Evolutionary conservation across 2,888 invertebrate genomes (phyloP).

Genomic region (Alcis repandata): DNA sequence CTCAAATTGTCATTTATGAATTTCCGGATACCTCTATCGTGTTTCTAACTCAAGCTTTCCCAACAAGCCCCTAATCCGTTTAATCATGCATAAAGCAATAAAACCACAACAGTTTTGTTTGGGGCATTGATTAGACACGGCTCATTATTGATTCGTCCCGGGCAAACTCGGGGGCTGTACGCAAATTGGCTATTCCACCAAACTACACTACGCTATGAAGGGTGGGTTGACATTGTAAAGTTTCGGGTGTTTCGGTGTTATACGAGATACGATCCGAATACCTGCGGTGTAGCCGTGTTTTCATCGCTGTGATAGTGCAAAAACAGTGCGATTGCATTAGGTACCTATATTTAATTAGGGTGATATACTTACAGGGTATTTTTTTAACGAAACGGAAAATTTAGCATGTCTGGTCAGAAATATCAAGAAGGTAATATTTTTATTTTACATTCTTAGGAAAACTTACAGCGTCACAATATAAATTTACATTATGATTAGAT

Average conservation of each 20-base stretch:
- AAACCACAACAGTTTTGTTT: conserved; percentile 49
- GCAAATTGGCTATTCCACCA: conserved; percentile 52
- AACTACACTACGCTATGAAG: conserved; percentile 18
- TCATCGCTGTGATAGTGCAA: no score
- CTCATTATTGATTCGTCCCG: conserved; percentile 66
- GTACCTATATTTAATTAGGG: not conserved
- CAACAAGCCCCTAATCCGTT: conserved; percentile 33
- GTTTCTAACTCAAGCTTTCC: conserved; percentile 7
- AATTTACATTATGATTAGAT: no score
- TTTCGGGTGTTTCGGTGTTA: conserved; percentile 14
- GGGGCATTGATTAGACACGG: conserved; percentile 66
- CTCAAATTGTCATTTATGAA: not conserved
- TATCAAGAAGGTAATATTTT: no score
- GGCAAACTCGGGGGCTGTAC: conserved; percentile 58
- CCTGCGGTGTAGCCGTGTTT: not conserved
- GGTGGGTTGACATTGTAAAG: conserved; percentile 21
- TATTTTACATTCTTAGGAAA: no score
- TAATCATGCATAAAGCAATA: conserved; percentile 48
- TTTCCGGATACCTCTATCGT: not conserved
- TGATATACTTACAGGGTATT: no score
- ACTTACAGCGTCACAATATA: no score
- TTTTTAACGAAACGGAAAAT: no score
- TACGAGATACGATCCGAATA: conserved; percentile 12
- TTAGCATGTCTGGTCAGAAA: no score
- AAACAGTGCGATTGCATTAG: no score